These are phyloP conservation scores for Podarcis raffonei DNA, from an alignment of 2,113 vertebrate species.

Conservation along the genomic window DNA sequence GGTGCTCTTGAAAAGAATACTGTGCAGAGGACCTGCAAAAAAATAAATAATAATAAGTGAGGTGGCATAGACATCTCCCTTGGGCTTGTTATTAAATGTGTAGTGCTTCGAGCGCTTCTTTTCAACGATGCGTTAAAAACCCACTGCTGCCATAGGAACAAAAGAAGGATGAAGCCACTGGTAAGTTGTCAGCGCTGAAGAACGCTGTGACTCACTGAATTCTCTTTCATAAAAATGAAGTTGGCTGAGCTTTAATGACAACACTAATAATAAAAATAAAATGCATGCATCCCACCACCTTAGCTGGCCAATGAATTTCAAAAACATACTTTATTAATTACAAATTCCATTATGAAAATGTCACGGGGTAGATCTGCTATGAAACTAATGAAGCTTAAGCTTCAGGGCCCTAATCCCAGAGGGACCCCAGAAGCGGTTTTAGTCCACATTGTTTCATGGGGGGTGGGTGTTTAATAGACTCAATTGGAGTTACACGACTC, in stretches of 20 bases:
- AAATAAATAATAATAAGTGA: background rate
- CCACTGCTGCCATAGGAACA: constrained; percentile 15
- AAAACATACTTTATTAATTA: background rate
- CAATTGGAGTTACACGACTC: too few relatives aligned
- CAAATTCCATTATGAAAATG: background rate
- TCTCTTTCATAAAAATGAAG: background rate
- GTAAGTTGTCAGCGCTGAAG: constrained; percentile 51
- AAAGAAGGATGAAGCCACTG: background rate
- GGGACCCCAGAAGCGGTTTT: too few relatives aligned
- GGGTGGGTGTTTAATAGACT: too few relatives aligned
- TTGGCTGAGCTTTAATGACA: background rate
- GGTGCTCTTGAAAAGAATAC: background rate
- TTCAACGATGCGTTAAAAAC: constrained; percentile 25
- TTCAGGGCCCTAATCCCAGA: too few relatives aligned
- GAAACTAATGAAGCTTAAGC: too few relatives aligned
- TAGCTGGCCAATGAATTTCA: rapidly evolving
- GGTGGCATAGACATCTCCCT: background rate
- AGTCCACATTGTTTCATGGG: too few relatives aligned
- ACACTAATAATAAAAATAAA: background rate
- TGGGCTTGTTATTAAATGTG: background rate
- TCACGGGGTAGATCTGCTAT: too few relatives aligned
- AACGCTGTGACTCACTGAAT: constrained; percentile 40
- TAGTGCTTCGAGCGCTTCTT: constrained; percentile 8
- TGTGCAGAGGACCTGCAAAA: background rate
- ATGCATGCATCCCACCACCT: background rate